Percentiles rank a stretch among this genome's conserved stretches.
Evolutionary conservation across 2,113 vertebrate species (phyloP).

Genomic region (Ciconia maguari): DNA sequence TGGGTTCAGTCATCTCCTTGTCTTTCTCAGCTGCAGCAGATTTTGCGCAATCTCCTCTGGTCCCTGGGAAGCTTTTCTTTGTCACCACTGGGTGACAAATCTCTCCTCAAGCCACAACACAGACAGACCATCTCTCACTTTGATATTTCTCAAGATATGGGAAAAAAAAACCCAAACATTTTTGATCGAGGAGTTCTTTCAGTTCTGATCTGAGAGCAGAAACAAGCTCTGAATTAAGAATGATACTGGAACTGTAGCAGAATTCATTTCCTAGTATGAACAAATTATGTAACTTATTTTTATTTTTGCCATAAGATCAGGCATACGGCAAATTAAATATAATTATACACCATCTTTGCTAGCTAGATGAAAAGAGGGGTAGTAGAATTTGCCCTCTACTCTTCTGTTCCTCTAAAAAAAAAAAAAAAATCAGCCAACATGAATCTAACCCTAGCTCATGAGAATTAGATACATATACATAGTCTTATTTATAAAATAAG

Average conservation of each 20-base stretch:
- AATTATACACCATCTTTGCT: neutral
- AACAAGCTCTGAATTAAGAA: slow-evolving; percentile 34
- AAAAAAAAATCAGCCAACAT: neutral
- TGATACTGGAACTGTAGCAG: neutral
- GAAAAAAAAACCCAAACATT: neutral
- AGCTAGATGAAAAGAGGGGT: neutral
- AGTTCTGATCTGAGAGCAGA: slow-evolving; percentile 24
- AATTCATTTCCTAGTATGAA: neutral
- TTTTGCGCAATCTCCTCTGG: neutral
- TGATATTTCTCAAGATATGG: neutral
- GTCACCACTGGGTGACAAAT: neutral
- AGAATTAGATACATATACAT: neutral
- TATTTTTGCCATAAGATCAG: neutral
- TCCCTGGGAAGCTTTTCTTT: neutral
- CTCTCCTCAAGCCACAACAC: neutral
- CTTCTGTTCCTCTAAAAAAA: neutral
- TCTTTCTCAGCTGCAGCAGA: neutral
- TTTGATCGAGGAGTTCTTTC: slow-evolving; percentile 29
- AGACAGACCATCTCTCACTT: neutral
- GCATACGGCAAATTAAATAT: neutral
- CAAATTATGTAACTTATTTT: neutral
- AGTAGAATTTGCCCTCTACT: neutral
- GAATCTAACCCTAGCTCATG: neutral
- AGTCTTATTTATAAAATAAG: neutral
- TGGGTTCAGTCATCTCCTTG: neutral